Evolutionary conservation across 2,888 invertebrate species (phyloP).

Genomic region (Spilarctia lutea): DNA sequence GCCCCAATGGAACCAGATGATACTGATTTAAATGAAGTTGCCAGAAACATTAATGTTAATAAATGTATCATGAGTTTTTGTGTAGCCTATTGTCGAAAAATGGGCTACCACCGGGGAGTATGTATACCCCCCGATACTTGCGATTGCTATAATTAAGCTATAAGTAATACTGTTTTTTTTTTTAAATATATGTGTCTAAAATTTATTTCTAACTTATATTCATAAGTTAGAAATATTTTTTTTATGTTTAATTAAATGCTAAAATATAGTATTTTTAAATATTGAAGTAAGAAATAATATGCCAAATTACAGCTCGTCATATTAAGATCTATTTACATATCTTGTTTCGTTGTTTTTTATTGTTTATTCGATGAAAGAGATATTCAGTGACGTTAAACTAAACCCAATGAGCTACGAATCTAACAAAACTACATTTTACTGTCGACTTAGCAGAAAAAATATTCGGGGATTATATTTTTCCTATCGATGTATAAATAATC

Average conservation of each 20-base stretch:
- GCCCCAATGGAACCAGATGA: background rate
- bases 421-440: background rate
- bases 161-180: too few species aligned
- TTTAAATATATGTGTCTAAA: too few species aligned
- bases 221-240: too few species aligned
- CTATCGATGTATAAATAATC: too few species aligned
- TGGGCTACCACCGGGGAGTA: background rate
- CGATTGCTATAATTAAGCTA: background rate
- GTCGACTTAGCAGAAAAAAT: slow-evolving; percentile 1
- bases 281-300: background rate
- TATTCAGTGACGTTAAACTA: background rate
- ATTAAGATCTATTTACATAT: background rate
- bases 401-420: background rate
- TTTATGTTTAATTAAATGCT: background rate
- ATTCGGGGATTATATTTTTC: background rate
- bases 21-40: background rate
- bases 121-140: background rate
- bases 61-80: slow-evolving; percentile 1
- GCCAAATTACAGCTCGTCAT: background rate
- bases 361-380: background rate
- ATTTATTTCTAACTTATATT: background rate
- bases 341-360: background rate
- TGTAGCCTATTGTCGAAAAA: background rate
- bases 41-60: background rate
- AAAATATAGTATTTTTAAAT: background rate